phyloP scores from a whole-genome alignment of 2,888 invertebrate species.

The Euproctis similis region DNA sequence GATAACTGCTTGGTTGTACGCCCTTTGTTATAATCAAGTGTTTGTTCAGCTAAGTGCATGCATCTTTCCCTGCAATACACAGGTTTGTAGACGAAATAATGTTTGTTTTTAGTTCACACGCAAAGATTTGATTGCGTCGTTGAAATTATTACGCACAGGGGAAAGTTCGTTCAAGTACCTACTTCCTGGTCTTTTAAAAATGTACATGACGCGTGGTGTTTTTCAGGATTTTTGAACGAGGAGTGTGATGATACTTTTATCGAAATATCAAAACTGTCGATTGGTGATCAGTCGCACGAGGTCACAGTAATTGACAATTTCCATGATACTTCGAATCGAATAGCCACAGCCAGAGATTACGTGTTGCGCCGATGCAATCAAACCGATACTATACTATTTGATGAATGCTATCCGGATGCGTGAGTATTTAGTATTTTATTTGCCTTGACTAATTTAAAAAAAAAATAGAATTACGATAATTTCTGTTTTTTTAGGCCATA shows the following conservation, averaged over 20 bases:
- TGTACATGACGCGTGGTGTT: constrained; percentile 28
- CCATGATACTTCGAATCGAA: constrained; percentile 53
- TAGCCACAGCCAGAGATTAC: constrained; percentile 60
- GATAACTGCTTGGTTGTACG: constrained; percentile 70
- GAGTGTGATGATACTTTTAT: constrained; percentile 75
- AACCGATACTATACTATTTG: constrained; percentile 77
- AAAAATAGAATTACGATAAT: too few relatives aligned
- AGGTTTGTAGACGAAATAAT: constrained; percentile 45
- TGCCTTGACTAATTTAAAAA: too few relatives aligned
- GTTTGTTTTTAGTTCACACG: constrained; percentile 12
- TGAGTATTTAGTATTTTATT: constrained; percentile 45
- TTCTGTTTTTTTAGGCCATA: constrained; percentile 43
- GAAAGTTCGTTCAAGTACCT: constrained; percentile 60
- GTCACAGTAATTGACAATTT: constrained; percentile 60
- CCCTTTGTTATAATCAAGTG: constrained; percentile 71
- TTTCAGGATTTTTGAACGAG: constrained; percentile 70
- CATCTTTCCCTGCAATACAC: constrained; percentile 75
- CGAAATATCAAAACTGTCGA: constrained; percentile 71
- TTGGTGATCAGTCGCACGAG: constrained; percentile 61
- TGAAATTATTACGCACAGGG: constrained; percentile 48
- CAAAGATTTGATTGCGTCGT: constrained; percentile 37
- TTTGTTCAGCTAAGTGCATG: constrained; percentile 74
- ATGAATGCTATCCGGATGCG: constrained; percentile 80
- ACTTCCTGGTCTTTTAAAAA: constrained; percentile 47
- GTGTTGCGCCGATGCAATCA: constrained; percentile 82